These are phyloP conservation scores for Heliocidaris erythrogramma DNA, from an alignment of 35 echinoderm and acorn worm species.

Conservation along the genomic window DNA sequence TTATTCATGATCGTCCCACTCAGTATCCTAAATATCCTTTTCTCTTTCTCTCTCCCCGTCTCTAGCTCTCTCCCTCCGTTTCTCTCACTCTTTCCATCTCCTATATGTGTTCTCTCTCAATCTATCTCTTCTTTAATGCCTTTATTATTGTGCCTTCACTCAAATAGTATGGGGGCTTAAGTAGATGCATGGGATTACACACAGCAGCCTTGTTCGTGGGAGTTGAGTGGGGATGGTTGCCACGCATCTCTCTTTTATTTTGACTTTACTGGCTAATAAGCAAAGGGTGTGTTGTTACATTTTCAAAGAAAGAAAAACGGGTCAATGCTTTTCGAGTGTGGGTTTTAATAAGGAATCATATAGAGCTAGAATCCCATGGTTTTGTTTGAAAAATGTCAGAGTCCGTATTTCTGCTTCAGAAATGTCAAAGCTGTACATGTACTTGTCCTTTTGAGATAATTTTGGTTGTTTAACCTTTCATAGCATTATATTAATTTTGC, in stretches of 20 bases:
- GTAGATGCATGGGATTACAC: conserved; percentile 29
- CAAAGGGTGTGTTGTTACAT: conserved; percentile 31
- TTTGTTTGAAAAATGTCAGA: conserved; percentile 15
- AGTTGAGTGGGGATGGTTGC: conserved; percentile 1
- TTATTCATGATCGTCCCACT: neutral
- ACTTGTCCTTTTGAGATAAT: neutral
- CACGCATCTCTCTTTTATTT: conserved; percentile 5
- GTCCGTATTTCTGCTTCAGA: conserved; percentile 5
- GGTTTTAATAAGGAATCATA: conserved; percentile 25
- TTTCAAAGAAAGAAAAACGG: conserved; percentile 29
- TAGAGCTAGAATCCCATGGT: conserved; percentile 24
- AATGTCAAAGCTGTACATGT: conserved; percentile 37
- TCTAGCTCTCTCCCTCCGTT: neutral
- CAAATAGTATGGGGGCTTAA: conserved; percentile 41
- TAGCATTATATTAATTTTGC: conserved; percentile 13
- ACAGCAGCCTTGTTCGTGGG: conserved; percentile 12
- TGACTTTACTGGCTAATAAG: conserved; percentile 25
- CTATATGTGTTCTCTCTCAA: neutral
- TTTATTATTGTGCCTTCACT: conserved; percentile 22
- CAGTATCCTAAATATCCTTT: neutral
- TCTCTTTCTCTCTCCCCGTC: neutral
- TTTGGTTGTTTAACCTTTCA: conserved; percentile 5
- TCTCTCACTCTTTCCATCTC: neutral
- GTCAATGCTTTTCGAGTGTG: conserved; percentile 31
- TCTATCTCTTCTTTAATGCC: conserved; percentile 2